A percentile compares a stretch with the other conserved stretches of the same genome.
phyloP scores from a whole-genome alignment of 2,797 vertebrate genomes.

The Danio jaintianensis region DNA sequence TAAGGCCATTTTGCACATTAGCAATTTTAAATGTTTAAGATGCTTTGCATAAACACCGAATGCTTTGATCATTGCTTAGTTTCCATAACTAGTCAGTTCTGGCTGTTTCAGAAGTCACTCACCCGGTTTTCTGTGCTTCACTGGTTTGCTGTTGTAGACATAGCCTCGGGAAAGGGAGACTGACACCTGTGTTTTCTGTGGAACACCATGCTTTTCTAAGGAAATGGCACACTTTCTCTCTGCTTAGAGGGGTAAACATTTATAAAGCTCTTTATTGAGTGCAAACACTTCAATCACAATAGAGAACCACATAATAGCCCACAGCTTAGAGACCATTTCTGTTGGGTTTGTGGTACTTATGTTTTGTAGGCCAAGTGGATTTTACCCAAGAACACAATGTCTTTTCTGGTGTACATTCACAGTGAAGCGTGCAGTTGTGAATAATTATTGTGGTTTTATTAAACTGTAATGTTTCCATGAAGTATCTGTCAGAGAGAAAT shows the following conservation, averaged over 20 bases:
- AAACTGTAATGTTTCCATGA: neutral
- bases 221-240: neutral
- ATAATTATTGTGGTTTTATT: constrained; percentile 14
- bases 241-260: constrained; percentile 29
- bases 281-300: constrained; percentile 35
- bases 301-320: constrained; percentile 32
- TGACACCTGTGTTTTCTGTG: constrained; percentile 40
- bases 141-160: constrained; percentile 31
- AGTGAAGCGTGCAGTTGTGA: neutral
- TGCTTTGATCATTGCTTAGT: constrained; percentile 17
- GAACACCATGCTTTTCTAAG: constrained; percentile 10
- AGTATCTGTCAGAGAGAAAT: constrained; percentile 14
- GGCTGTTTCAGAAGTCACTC: constrained; percentile 26
- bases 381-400: neutral
- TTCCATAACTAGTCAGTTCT: neutral
- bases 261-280: constrained; percentile 42
- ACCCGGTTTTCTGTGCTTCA: constrained; percentile 18
- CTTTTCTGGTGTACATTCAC: neutral
- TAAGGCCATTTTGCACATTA: constrained; percentile 27
- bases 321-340: constrained; percentile 2
- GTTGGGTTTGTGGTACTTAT: neutral
- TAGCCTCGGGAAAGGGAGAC: constrained; percentile 10
- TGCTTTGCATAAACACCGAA: neutral
- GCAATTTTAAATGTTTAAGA: neutral
- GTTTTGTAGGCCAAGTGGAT: constrained; percentile 9